Base-by-base conservation (phyloP, 2,888 invertebrate genomes). In the Lasioglossum morio region DNA sequence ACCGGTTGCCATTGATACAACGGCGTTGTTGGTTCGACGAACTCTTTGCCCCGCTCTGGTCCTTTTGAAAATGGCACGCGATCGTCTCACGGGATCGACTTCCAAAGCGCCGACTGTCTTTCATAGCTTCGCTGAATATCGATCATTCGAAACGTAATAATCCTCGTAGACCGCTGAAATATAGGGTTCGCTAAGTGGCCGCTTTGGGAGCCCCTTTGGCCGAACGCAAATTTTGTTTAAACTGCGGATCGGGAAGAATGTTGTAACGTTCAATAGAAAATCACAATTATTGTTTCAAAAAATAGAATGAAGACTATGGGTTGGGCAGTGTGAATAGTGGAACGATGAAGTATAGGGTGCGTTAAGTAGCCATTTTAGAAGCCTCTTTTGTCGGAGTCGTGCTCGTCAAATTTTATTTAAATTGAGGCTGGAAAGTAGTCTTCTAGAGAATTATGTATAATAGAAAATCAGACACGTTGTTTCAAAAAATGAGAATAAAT, bases 51-150 rank as follows among this genome's bases (percentile, higher is more conserved):
- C 30, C 16, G 73, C 72, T 84, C 70, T 60, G 86, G 81, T 84
- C 81, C 73, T 57, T 72, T 48, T 30, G 80, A 81, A 63, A 85
- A 81, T 43, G 73, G 85, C 87, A 87, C 72, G 73, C 84, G 77
- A 87, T 73, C 74, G 40, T 27, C 48, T 74, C 81, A 60, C 78
- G 76, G 48, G 48, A 81, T 79, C 72, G 60, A 53, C 48, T 72
- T 80, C 77, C 72, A 27, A 46, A 72, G 60, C n/a, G 5, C 66
- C 77, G 70, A 70, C 69, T 70, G 53, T 30, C 69, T 83, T 77
- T 69, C 73, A 46, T 27, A 23, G 69, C 34, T 70, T 60, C 40
- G 30, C 7, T 48, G 57, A 83, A 66, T 72, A 43, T 23, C 53
- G 72, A 72, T 66, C 75, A 34, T 66, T 63, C 0, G 8, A 46